Percentiles rank a stretch among this genome's conserved stretches.
Conservation (phyloP, 1,140 invertebrate species). For the Macrosteles quadrilineatus region DNA sequence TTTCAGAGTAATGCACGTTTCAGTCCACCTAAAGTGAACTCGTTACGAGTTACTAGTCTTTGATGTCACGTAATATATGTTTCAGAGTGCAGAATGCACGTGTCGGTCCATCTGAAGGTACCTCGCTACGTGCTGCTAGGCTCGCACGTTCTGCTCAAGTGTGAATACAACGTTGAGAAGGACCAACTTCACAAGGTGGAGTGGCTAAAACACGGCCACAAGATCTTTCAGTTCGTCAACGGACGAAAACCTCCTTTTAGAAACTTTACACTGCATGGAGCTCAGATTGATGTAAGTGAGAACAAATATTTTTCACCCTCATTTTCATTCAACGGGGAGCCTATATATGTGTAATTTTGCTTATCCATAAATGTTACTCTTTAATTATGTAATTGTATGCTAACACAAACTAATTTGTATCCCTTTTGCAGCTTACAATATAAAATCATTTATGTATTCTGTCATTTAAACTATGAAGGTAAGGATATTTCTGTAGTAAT, state of each 20-base stretch:
- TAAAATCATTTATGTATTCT: no score
- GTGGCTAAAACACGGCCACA: slow-evolving; percentile 70
- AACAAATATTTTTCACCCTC: slow-evolving; percentile 36
- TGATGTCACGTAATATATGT: slow-evolving; percentile 46
- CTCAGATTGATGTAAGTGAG: slow-evolving; percentile 68
- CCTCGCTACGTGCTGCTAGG: slow-evolving; percentile 52
- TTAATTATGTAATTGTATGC: no score
- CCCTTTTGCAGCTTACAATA: no score
- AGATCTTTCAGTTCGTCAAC: slow-evolving; percentile 76
- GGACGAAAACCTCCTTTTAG: slow-evolving; percentile 70
- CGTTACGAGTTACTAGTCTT: slow-evolving; percentile 50
- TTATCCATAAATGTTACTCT: no score
- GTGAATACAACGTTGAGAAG: slow-evolving; percentile 52
- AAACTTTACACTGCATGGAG: slow-evolving; percentile 63
- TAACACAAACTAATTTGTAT: no score
- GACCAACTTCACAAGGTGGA: slow-evolving; percentile 57
- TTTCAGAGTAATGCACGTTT: slow-evolving; percentile 23
- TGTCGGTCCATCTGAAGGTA: slow-evolving; percentile 28
- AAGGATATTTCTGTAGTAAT: no score
- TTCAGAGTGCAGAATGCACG: slow-evolving; percentile 26
- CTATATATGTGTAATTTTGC: no score
- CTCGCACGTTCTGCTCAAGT: slow-evolving; percentile 49
- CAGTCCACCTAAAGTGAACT: slow-evolving; percentile 39
- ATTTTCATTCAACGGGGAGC: no score
- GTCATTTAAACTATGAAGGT: no score